Evolutionary conservation across 2,797 vertebrate genomes (phyloP).

Genomic region (Nannoperca australis): DNA sequence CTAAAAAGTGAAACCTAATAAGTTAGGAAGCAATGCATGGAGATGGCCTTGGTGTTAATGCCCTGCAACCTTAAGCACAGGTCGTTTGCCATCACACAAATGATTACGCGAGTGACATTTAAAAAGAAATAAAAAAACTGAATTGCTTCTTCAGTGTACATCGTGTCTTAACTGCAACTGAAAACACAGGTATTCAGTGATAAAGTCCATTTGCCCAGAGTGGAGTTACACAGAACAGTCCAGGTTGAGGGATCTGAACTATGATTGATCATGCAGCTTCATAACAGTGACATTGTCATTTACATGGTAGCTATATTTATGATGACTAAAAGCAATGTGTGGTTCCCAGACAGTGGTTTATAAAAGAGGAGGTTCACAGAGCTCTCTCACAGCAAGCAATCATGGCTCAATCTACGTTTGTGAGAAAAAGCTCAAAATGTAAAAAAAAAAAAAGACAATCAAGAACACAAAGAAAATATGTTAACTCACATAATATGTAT

Average conservation of each 20-base stretch:
- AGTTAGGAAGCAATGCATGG: constrained; percentile 30
- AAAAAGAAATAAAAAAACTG: constrained; percentile 9
- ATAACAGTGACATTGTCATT: constrained; percentile 32
- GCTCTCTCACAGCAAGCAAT: constrained; percentile 62
- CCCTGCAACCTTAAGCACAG: constrained; percentile 47
- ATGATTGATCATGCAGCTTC: constrained; percentile 45
- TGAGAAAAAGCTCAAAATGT: constrained; percentile 21
- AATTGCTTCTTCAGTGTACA: constrained; percentile 48
- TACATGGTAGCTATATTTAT: constrained; percentile 11
- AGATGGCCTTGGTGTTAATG: constrained; percentile 48
- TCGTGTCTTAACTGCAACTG: constrained; percentile 51
- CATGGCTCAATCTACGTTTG: constrained; percentile 45
- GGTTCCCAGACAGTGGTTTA: constrained; percentile 57
- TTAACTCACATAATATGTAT: constrained; percentile 30
- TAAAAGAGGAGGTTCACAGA: constrained; percentile 62
- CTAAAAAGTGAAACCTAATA: constrained; percentile 28
- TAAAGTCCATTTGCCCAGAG: constrained; percentile 23
- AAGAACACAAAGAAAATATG: constrained; percentile 33
- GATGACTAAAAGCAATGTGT: constrained; percentile 17
- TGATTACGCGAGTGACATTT: constrained; percentile 26
- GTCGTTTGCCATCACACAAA: constrained; percentile 25
- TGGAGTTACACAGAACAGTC: constrained; percentile 38
- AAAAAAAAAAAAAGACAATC: constrained; percentile 13
- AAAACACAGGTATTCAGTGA: constrained; percentile 40
- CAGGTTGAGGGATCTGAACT: constrained; percentile 14